Conservation (phyloP, 92 coral and sea anemone genomes). For the Isaurus tuberculatus region DNA sequence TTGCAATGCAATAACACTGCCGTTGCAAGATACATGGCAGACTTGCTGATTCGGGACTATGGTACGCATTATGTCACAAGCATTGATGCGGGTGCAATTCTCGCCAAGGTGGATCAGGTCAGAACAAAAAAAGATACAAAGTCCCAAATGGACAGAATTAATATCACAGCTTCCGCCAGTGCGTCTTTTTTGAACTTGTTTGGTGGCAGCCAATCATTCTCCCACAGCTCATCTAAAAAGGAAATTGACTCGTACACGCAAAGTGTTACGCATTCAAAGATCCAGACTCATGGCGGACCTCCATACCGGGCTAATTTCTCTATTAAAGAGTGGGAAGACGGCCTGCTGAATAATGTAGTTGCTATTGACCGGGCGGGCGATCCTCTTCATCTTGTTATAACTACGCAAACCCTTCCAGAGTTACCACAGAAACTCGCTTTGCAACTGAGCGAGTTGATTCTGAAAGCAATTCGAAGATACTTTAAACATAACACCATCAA, state of each 20-base stretch:
- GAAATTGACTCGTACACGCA: slow-evolving; percentile 69
- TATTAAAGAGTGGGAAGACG: slow-evolving; percentile 84
- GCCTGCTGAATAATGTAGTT: slow-evolving; percentile 70
- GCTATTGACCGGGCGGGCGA: slow-evolving; percentile 87
- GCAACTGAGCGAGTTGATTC: slow-evolving; percentile 66
- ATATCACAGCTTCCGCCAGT: slow-evolving; percentile 86
- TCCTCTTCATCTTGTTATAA: slow-evolving; percentile 79
- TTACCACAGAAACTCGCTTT: slow-evolving; percentile 69
- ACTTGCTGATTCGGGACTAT: slow-evolving; percentile 86
- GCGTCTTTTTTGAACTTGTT: slow-evolving; percentile 84
- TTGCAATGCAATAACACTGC: slow-evolving; percentile 88
- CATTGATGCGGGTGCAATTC: slow-evolving; percentile 86
- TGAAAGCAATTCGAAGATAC: slow-evolving; percentile 69
- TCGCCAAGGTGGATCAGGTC: slow-evolving; percentile 85
- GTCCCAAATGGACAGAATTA: slow-evolving; percentile 60
- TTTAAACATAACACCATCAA: slow-evolving; percentile 85
- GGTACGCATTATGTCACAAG: slow-evolving; percentile 94
- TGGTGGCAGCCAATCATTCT: slow-evolving; percentile 64
- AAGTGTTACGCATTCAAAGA: slow-evolving; percentile 68
- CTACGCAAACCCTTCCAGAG: slow-evolving; percentile 80
- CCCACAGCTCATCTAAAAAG: slow-evolving; percentile 57
- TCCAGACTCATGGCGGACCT: slow-evolving; percentile 86
- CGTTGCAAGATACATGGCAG: slow-evolving; percentile 80
- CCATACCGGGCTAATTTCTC: slow-evolving; percentile 79
- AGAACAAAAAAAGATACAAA: slow-evolving; percentile 57